Conservation (phyloP, 2,888 invertebrate genomes). For the Scelioninae gen. 1 region DNA sequence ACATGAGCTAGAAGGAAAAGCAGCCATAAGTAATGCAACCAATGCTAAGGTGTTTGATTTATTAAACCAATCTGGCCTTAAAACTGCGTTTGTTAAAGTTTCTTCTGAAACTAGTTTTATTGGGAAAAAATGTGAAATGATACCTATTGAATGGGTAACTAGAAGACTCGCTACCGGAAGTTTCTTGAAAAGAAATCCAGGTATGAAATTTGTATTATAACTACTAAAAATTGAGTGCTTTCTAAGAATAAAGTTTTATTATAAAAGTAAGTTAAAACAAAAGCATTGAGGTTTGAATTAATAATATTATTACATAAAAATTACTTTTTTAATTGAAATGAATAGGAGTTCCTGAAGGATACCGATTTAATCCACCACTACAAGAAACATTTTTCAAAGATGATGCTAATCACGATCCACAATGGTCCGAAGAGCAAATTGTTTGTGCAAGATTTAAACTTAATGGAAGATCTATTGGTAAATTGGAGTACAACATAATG, state of each 20-base stretch:
- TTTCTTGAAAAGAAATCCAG: constrained; percentile 93
- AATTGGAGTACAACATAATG: constrained; percentile 95
- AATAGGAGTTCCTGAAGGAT: constrained; percentile 94
- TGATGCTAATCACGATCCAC: too few relatives aligned
- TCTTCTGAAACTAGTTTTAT: constrained; percentile 92
- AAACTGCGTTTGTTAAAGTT: constrained; percentile 92
- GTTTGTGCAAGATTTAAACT: constrained; percentile 92
- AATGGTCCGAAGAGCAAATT: constrained; percentile 97
- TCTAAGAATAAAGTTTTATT: too few relatives aligned
- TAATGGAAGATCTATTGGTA: constrained; percentile 91
- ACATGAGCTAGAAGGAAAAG: constrained; percentile 96
- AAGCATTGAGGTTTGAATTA: too few relatives aligned
- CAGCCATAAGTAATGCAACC: constrained; percentile 96
- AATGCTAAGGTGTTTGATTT: constrained; percentile 96
- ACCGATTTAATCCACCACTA: constrained; percentile 91
- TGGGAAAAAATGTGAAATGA: constrained; percentile 96
- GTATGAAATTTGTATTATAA: constrained; percentile 77
- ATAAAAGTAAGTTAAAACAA: too few relatives aligned
- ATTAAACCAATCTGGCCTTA: constrained; percentile 90
- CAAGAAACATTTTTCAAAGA: constrained; percentile 98
- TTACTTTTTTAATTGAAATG: too few relatives aligned
- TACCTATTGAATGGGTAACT: constrained; percentile 99
- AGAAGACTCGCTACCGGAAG: constrained; percentile 98
- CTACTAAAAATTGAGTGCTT: too few relatives aligned
- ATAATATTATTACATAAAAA: too few relatives aligned